Percentiles rank a stretch among this genome's conserved stretches.
Evolutionary conservation across 2,888 invertebrate genomes (phyloP).

Genomic region (Lasioglossum malachurum): DNA sequence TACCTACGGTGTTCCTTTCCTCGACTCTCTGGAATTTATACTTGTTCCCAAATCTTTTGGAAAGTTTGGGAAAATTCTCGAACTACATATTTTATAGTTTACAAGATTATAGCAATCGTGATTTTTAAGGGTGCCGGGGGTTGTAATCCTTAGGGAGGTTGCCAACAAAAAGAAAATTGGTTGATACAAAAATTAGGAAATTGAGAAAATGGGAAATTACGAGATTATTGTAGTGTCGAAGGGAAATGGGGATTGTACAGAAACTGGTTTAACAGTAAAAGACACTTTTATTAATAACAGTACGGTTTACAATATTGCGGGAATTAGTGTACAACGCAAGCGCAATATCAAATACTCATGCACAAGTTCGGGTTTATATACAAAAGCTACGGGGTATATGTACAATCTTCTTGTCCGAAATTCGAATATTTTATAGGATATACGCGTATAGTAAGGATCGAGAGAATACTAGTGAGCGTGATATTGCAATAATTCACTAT

Average conservation of each 20-base stretch:
- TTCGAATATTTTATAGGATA: slow-evolving; percentile 13
- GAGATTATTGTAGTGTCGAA: not conserved
- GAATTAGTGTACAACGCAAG: slow-evolving; percentile 52
- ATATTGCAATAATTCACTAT: not conserved
- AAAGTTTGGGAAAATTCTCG: not conserved
- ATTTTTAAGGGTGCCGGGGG: not conserved
- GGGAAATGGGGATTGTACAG: not conserved
- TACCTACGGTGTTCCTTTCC: not conserved
- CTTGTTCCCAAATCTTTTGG: not conserved
- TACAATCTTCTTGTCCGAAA: slow-evolving; percentile 42
- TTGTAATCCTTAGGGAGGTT: not conserved
- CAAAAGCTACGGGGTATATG: slow-evolving; percentile 62
- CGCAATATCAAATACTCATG: slow-evolving; percentile 62
- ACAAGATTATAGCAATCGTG: not conserved
- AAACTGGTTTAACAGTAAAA: slow-evolving; percentile 70
- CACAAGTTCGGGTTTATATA: slow-evolving; percentile 58
- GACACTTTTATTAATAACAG: slow-evolving; percentile 76
- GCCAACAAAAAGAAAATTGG: not conserved
- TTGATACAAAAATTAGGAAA: slow-evolving; percentile 49
- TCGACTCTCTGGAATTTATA: not conserved
- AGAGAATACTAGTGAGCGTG: slow-evolving; percentile 3
- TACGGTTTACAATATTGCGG: slow-evolving; percentile 72
- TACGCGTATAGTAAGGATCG: not conserved
- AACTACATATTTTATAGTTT: not conserved
- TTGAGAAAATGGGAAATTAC: not conserved